Percentiles rank a stretch among this genome's conserved stretches.
phyloP scores from a whole-genome alignment of 92 coral and sea anemone species.

The Phenganax subtilis region DNA sequence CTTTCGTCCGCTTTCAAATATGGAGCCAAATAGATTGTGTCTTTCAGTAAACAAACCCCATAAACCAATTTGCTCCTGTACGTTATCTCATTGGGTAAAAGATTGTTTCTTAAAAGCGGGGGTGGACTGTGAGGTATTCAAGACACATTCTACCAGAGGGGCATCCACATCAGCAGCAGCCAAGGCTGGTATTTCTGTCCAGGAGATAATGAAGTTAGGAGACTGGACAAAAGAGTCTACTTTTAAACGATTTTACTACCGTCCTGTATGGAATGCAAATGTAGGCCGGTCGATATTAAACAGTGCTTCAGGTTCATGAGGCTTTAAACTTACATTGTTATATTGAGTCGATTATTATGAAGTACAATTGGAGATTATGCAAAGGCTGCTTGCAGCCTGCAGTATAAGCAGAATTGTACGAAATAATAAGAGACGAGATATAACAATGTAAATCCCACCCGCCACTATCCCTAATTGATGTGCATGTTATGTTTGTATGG shows the following conservation, averaged over 20 bases:
- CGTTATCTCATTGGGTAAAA: conserved; percentile 46
- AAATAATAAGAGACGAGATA: conserved; percentile 15
- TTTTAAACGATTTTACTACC: conserved; percentile 33
- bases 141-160: conserved; percentile 43
- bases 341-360: conserved; percentile 16
- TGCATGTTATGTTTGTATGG: neutral
- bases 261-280: conserved; percentile 35
- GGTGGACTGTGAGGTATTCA: conserved; percentile 20
- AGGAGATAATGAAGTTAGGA: conserved; percentile 35
- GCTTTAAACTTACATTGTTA: conserved; percentile 39
- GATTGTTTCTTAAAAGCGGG: conserved; percentile 39
- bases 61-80: conserved; percentile 32
- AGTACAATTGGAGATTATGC: conserved; percentile 30
- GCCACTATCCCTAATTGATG: neutral
- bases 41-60: conserved; percentile 31
- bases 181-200: conserved; percentile 45
- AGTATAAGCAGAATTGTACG: conserved; percentile 19
- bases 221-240: conserved; percentile 42
- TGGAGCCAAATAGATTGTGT: conserved; percentile 37
- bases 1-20: conserved; percentile 12
- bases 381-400: conserved; percentile 20
- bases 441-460: conserved; percentile 17
- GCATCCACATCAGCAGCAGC: conserved; percentile 44
- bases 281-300: conserved; percentile 26
- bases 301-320: neutral